Base-by-base conservation (phyloP, 2,888 invertebrate genomes). In the Thalpophila matura region DNA sequence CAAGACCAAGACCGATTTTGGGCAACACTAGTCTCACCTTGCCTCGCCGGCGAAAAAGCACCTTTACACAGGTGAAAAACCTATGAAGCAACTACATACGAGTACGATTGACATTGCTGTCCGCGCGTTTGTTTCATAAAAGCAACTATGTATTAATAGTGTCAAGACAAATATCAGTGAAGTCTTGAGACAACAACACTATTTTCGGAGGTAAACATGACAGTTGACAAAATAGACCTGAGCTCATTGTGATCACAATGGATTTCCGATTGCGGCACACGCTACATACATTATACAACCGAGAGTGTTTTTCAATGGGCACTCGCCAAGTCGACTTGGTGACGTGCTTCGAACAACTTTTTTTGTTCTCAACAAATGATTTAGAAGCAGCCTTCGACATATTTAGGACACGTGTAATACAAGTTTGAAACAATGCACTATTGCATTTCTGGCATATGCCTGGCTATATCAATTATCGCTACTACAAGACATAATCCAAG, bases 221-320 rank as follows among this genome's bases (percentile, higher is more conserved):
- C 71, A 74, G 75, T 73, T 69, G 77, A 75, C 58, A 71, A 79
- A 67, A 77, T 73, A 56, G 58, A 60, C 58, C 49, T 61, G 67
- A 62, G 55, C 71, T 68, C 71, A 74, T 71, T 79, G 66, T 53
- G 59, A 77, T 63, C 68, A 65, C 77, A 82, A 82, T 82, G 77
- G 77, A 73, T 80, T 82, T 79, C 77, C 80, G 76, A 84, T 74
- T 72, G 76, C 58, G 63, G 56, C 65, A 67, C 59, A 61, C 68
- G 65, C 64, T 57, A 74, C 51, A 59, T 74, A 74, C 55, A 75
- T 81, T 83, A 76, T 77, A 72, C 67, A 80, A 80, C 65, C 51
- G 65, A 77, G 59, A 72, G 65, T 79, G 69, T 79, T 81, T 80
- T 77, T 74, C 72, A 71, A 79, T 73, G 66, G 66, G 73, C 65